Evolutionary conservation across 2,113 vertebrate species (phyloP).

Genomic region (Garra rufa): DNA sequence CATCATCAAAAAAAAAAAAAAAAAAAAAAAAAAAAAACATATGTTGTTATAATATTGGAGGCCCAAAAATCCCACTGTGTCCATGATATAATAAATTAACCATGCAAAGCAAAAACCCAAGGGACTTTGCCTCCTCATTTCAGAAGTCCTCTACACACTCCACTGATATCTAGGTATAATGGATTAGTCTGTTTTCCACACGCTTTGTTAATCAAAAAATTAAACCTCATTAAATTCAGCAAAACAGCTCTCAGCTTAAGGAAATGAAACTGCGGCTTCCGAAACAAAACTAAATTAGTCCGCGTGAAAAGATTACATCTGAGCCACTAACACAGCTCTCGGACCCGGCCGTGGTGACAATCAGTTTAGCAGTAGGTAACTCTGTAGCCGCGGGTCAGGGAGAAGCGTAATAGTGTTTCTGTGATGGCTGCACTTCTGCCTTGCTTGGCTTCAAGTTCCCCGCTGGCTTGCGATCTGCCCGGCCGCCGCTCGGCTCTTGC

Average conservation of each 20-base stretch:
- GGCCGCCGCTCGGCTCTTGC: not conserved
- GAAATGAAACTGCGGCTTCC: not conserved
- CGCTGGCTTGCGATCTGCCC: conserved; percentile 7
- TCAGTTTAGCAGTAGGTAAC: conserved; percentile 32
- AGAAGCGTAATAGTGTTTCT: conserved; percentile 51
- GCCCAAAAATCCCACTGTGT: no score
- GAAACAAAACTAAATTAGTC: not conserved
- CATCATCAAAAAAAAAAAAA: no score
- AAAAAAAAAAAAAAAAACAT: no score
- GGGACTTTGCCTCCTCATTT: no score
- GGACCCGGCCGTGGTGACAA: not conserved
- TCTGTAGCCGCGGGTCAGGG: conserved; percentile 44
- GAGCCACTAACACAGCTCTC: not conserved
- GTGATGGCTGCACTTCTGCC: conserved; percentile 34
- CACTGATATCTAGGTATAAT: not conserved
- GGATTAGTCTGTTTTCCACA: not conserved
- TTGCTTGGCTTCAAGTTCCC: conserved; percentile 52
- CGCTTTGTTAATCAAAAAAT: not conserved
- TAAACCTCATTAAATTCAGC: not conserved
- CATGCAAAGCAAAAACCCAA: no score
- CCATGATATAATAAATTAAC: no score
- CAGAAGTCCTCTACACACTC: not conserved
- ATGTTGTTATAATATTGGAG: no score
- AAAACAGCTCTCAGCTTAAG: not conserved
- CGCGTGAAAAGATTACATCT: not conserved